Conservation (phyloP, 2,888 invertebrate species). For the Drosophila barbarae region DNA sequence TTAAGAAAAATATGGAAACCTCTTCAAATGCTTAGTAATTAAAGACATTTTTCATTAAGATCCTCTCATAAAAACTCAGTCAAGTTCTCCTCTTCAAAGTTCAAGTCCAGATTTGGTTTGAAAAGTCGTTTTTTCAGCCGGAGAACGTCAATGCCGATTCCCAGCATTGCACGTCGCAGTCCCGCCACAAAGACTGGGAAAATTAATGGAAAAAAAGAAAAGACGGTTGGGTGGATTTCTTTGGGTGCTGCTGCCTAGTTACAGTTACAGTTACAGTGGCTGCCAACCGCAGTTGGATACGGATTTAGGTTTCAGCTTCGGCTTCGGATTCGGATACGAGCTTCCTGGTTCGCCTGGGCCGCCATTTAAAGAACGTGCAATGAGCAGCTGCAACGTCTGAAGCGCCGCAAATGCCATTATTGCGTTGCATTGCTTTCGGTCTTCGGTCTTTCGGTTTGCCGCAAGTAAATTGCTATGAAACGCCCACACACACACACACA, state of each 20-base stretch:
- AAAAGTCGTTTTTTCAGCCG: conserved; percentile 34
- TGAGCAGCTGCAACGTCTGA: conserved; percentile 48
- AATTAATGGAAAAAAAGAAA: conserved; percentile 32
- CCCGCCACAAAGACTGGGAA: conserved; percentile 33
- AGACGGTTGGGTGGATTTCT: conserved; percentile 17
- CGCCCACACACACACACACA: conserved; percentile 46
- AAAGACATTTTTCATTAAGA: background rate
- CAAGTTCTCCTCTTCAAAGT: conserved; percentile 12
- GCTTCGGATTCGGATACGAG: conserved; percentile 24
- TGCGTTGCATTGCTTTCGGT: conserved; percentile 55
- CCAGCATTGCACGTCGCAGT: conserved; percentile 45
- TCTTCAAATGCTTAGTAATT: conserved; percentile 2
- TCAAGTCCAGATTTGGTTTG: conserved; percentile 8
- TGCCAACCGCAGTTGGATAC: conserved; percentile 41
- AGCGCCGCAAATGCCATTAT: conserved; percentile 57
- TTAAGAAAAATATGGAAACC: background rate
- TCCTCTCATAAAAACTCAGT: background rate
- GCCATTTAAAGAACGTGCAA: conserved; percentile 51
- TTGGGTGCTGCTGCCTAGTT: conserved; percentile 41
- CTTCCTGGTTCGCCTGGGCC: conserved; percentile 13
- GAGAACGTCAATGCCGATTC: conserved; percentile 43
- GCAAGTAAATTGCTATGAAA: conserved; percentile 67
- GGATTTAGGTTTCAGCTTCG: conserved; percentile 25
- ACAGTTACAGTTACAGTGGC: conserved; percentile 48
- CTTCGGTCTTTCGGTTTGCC: conserved; percentile 55